Percentiles rank a stretch among this genome's conserved stretches.
Conservation (phyloP, 1,140 invertebrate genomes). For the Neomicropteryx cornuta region DNA sequence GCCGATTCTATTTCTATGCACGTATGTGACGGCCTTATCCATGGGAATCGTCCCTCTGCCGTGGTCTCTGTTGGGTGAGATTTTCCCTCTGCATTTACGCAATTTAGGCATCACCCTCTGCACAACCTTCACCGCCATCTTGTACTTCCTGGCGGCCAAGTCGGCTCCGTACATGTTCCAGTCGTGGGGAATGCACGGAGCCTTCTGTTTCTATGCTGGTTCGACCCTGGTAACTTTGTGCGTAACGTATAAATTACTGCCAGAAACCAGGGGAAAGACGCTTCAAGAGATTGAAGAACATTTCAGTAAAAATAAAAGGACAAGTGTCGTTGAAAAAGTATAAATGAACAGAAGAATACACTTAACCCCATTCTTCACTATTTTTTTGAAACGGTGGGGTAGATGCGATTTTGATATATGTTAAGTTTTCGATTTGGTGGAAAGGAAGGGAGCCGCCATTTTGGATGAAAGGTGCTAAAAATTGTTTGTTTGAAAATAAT, state of each 20-base stretch:
- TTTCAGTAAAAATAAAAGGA: slow-evolving; percentile 39
- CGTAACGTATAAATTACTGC: slow-evolving; percentile 53
- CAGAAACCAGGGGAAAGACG: slow-evolving; percentile 70
- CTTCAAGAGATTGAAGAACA: slow-evolving; percentile 62
- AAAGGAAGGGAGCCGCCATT: too few species aligned
- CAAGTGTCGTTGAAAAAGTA: too few species aligned
- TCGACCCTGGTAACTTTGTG: slow-evolving; percentile 51
- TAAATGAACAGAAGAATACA: too few species aligned
- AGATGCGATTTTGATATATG: too few species aligned
- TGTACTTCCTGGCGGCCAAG: slow-evolving; percentile 62
- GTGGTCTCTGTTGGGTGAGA: slow-evolving; percentile 56
- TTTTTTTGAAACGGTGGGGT: too few species aligned
- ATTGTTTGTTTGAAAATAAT: too few species aligned
- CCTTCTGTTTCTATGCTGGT: slow-evolving; percentile 59
- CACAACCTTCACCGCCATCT: slow-evolving; percentile 51
- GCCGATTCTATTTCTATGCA: slow-evolving; percentile 38
- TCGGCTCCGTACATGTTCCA: slow-evolving; percentile 49
- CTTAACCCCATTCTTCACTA: too few species aligned
- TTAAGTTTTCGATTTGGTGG: too few species aligned
- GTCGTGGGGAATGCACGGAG: slow-evolving; percentile 42
- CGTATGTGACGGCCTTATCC: slow-evolving; percentile 44
- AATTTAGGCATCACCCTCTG: slow-evolving; percentile 50
- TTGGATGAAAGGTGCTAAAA: too few species aligned
- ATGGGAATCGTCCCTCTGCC: slow-evolving; percentile 52
- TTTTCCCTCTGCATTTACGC: slow-evolving; percentile 44